Percentiles rank a stretch among this genome's conserved stretches.
Evolutionary conservation across 2,113 vertebrate genomes (phyloP).

Genomic region (Cichladusa arquata): DNA sequence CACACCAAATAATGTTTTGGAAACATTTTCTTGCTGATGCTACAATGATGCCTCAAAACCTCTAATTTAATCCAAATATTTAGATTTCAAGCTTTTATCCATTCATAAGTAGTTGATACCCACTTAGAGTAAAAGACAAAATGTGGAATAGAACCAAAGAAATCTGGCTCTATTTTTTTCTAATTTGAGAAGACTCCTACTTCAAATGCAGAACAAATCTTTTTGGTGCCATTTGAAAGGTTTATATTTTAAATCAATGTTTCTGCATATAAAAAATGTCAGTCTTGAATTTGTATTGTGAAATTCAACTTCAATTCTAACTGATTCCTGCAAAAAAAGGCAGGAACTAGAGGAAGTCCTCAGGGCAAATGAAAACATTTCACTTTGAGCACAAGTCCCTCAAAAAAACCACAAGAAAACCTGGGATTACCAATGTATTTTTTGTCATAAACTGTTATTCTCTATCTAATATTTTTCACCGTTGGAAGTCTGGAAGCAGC

Average conservation of each 20-base stretch:
- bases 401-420: neutral
- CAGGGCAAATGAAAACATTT: neutral
- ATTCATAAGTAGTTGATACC: neutral
- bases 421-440: neutral
- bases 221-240: neutral
- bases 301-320: neutral
- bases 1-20: neutral
- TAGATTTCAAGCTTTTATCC: neutral
- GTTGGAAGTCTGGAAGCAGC: neutral
- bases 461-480: neutral
- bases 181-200: neutral
- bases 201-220: neutral
- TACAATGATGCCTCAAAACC: neutral
- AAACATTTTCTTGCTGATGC: neutral
- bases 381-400: neutral
- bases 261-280: neutral
- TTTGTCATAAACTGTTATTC: neutral
- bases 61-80: neutral
- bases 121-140: neutral
- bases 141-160: neutral
- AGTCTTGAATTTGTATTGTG: neutral
- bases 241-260: neutral
- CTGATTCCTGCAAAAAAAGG: neutral
- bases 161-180: neutral
- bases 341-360: neutral